Evolutionary conservation across 2,113 vertebrate genomes (phyloP).

Genomic region (Himantopus leucocephalus): DNA sequence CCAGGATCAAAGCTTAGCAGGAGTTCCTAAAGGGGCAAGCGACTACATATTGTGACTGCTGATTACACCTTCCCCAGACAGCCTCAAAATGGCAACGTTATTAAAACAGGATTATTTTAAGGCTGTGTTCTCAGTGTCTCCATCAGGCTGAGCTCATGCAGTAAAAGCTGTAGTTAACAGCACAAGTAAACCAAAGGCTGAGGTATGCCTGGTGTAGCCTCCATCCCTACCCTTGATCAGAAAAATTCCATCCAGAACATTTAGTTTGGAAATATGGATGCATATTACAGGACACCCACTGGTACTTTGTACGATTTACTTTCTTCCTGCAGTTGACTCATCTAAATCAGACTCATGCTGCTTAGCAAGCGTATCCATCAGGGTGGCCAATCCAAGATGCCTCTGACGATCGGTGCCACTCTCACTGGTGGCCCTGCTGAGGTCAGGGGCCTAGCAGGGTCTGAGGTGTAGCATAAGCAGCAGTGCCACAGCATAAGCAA

Average conservation of each 20-base stretch:
- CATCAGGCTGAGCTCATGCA: not conserved
- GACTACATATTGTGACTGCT: not conserved
- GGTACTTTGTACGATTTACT: not conserved
- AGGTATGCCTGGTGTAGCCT: rapidly evolving
- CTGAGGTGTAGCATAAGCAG: not conserved
- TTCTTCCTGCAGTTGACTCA: not conserved
- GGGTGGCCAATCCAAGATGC: not conserved
- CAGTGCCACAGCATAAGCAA: not conserved
- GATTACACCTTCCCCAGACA: constrained; percentile 25
- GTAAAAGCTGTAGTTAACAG: not conserved
- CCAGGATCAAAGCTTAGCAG: constrained; percentile 10
- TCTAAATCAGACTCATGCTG: not conserved
- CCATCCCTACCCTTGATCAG: not conserved
- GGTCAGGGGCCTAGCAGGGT: not conserved
- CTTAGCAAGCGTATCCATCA: not conserved
- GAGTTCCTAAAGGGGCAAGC: constrained; percentile 2
- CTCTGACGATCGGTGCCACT: not conserved
- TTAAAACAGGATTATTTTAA: constrained; percentile 47
- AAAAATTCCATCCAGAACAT: not conserved
- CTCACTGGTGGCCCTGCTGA: not conserved
- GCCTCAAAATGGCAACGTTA: not conserved
- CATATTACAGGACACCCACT: not conserved
- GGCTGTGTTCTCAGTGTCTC: not conserved
- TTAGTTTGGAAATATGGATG: not conserved
- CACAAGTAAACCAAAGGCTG: not conserved